These are phyloP conservation scores for Anolis sagrei DNA, from an alignment of 2,113 vertebrate species.

Conservation along the genomic window DNA sequence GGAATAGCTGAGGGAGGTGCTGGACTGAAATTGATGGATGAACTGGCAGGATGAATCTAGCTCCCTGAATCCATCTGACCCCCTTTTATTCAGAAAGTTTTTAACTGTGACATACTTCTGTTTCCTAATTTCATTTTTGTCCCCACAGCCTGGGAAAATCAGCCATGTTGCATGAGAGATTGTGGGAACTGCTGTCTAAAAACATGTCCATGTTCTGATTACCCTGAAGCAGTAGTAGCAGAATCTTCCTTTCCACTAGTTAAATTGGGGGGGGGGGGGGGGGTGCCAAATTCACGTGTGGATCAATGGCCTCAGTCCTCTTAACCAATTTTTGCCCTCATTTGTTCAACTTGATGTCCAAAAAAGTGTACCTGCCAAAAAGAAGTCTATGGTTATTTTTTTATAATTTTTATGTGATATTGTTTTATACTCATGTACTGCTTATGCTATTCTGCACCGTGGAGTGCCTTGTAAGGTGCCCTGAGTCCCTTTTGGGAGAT, in stretches of 20 bases:
- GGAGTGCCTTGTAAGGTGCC: too few relatives aligned
- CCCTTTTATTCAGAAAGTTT: neutral
- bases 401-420: too few relatives aligned
- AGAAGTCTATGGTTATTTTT: neutral
- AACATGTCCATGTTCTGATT: too few relatives aligned
- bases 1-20: neutral
- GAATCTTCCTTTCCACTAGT: too few relatives aligned
- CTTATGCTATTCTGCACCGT: too few relatives aligned
- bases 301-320: neutral
- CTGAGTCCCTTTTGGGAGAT: too few relatives aligned
- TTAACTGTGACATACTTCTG: neutral
- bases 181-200: too few relatives aligned
- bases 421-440: too few relatives aligned
- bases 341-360: neutral
- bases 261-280: neutral
- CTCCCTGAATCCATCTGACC: neutral
- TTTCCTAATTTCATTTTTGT: neutral
- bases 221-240: too few relatives aligned
- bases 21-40: neutral
- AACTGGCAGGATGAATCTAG: neutral
- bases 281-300: neutral
- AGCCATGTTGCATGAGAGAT: too few relatives aligned
- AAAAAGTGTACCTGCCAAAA: neutral
- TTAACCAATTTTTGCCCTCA: neutral
- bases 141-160: too few relatives aligned